These are phyloP conservation scores for Apotomis turbidana DNA, from an alignment of 2,888 invertebrate genomes.

Conservation along the genomic window DNA sequence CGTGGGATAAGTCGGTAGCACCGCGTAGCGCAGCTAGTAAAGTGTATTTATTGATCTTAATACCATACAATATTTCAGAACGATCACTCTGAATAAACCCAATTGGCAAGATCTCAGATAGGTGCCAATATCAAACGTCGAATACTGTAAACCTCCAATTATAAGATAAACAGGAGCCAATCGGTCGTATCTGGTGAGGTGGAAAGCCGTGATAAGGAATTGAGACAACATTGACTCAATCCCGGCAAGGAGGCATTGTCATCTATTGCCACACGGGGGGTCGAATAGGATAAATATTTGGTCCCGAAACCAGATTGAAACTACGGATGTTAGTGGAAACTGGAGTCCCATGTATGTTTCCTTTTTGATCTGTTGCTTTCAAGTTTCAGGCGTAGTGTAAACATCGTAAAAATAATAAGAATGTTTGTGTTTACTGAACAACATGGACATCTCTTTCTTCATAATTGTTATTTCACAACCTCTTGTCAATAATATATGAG, in stretches of 20 bases:
- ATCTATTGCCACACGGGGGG: slow-evolving; percentile 4
- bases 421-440: too few species aligned
- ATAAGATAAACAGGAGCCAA: slow-evolving; percentile 39
- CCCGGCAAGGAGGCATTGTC: slow-evolving; percentile 32
- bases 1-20: too few species aligned
- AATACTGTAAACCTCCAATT: neutral
- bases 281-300: slow-evolving; percentile 30
- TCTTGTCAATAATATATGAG: too few species aligned
- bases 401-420: too few species aligned
- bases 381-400: too few species aligned
- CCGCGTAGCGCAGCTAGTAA: too few species aligned
- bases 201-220: slow-evolving; percentile 54
- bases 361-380: neutral
- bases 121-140: neutral
- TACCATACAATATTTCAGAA: too few species aligned
- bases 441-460: too few species aligned
- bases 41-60: too few species aligned
- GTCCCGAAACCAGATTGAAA: slow-evolving; percentile 7
- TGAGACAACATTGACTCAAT: slow-evolving; percentile 56
- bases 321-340: slow-evolving; percentile 19
- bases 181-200: slow-evolving; percentile 52
- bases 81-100: too few species aligned
- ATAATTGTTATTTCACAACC: too few species aligned
- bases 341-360: neutral
- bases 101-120: too few species aligned